Evolutionary conservation across 2,888 invertebrate species (phyloP), one percentile per base, ranked within the genome.

Genomic region (Philhelius pedissequus): DNA sequence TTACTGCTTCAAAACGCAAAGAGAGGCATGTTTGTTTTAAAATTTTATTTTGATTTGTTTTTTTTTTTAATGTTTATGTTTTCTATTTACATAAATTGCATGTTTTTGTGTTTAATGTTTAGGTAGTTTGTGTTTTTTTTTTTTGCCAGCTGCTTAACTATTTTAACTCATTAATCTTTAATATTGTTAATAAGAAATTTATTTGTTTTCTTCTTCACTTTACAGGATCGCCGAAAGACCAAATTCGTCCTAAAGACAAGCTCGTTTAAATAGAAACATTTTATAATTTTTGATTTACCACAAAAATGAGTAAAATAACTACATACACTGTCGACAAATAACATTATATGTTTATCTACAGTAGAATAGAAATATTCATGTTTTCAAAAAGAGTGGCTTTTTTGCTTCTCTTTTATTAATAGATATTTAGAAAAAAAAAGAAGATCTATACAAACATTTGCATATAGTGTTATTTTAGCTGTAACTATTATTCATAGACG

Each of bases 211-310:
- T 73, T 68, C 8, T 54, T 32, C 50, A 27, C 20, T 13, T 75
- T 79, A 15, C 80, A 84, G 84, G 75, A 84, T 80, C 75, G 80
- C 79, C 52, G 84, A 76, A 80, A 84, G 75, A 73, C 80, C 84
- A 84, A 84, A 80, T 80, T 84, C 84, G 54, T 84, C 84, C 76
- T 84, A 80, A 84, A 80, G 52, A 68, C 45, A 76, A 76, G 58
- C 66, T 56, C 71, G 66, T 71, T 71, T 71, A 68, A 71, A 27
- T 54, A 64, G 22, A 56, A 4, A 15, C 38, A 11, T 27, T 48
- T 25, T 48, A 50, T 60, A 8, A 43, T 60, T 48, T n/a, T 66
- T 54, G 25, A 68, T 62, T 73, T 62, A 40, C 22, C 45, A 27
- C 2, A 66, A 58, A 43, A 48, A 38, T 25, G 9, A 40, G 13